A percentile compares a stretch with the other conserved stretches of the same genome.
Conservation (phyloP, 1,140 invertebrate genomes). For the Subanguina moxae region DNA sequence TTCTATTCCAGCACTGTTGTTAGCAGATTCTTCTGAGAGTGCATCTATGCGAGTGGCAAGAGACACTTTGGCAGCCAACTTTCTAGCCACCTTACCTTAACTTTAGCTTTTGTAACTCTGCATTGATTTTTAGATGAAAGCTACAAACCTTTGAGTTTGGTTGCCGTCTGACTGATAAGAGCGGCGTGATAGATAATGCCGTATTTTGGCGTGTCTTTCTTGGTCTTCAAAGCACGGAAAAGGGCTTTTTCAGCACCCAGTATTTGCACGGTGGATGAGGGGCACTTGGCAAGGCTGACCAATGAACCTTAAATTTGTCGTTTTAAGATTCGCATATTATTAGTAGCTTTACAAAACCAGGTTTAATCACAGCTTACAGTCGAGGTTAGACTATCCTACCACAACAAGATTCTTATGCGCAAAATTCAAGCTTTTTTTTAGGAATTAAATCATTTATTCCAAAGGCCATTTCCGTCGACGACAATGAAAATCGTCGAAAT, state of each 20-base stretch:
- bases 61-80: slow-evolving; percentile 90
- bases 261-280: slow-evolving; percentile 95
- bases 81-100: slow-evolving; percentile 92
- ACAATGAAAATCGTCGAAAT: too few relatives aligned
- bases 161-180: slow-evolving; percentile 78
- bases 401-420: too few relatives aligned
- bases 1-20: slow-evolving; percentile 49
- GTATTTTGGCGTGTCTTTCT: slow-evolving; percentile 97
- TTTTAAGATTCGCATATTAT: background rate
- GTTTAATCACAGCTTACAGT: background rate
- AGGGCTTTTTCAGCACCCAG: slow-evolving; percentile 95
- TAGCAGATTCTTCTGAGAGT: slow-evolving; percentile 71
- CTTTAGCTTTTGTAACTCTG: slow-evolving; percentile 49
- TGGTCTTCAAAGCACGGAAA: slow-evolving; percentile 91
- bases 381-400: too few relatives aligned
- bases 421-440: too few relatives aligned
- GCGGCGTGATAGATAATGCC: slow-evolving; percentile 96
- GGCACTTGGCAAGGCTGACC: slow-evolving; percentile 93
- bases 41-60: slow-evolving; percentile 90
- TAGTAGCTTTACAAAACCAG: slow-evolving; percentile 6
- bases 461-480: too few relatives aligned
- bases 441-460: too few relatives aligned
- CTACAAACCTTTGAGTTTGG: slow-evolving; percentile 78
- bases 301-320: slow-evolving; percentile 76
- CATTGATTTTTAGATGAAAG: background rate